phyloP scores from a whole-genome alignment of 37 sponge, comb jelly and placozoan genomes.

The Hexactinellida sp. region DNA sequence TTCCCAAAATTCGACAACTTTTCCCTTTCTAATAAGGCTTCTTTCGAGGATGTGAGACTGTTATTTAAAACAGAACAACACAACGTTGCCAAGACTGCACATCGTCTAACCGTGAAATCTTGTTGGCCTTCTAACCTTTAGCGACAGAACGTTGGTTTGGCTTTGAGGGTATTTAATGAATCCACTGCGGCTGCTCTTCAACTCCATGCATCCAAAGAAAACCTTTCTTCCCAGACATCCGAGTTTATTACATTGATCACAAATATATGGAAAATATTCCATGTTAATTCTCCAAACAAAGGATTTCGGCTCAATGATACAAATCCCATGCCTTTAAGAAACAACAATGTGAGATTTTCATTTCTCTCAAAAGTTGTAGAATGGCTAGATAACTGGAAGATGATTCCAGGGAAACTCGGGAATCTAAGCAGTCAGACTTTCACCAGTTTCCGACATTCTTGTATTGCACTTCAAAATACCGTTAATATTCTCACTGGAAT shows the following conservation, averaged over 20 bases:
- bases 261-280: neutral
- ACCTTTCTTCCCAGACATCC: slow-evolving; percentile 19
- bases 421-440: slow-evolving; percentile 15
- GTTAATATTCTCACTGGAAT: slow-evolving; percentile 14
- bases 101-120: slow-evolving; percentile 18
- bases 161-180: slow-evolving; percentile 17
- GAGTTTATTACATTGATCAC: neutral
- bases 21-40: slow-evolving; percentile 14
- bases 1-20: neutral
- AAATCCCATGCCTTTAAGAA: neutral
- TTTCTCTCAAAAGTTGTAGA: slow-evolving; percentile 17
- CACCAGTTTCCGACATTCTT: slow-evolving; percentile 12
- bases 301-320: slow-evolving; percentile 17
- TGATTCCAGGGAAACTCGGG: neutral
- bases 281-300: slow-evolving; percentile 8
- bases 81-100: slow-evolving; percentile 13
- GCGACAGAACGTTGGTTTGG: slow-evolving; percentile 16
- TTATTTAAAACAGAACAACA: slow-evolving; percentile 16
- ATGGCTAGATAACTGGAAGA: slow-evolving; percentile 8
- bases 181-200: neutral
- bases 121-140: slow-evolving; percentile 12
- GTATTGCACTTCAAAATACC: slow-evolving; percentile 17
- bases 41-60: slow-evolving; percentile 15
- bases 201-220: slow-evolving; percentile 13
- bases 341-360: slow-evolving; percentile 12